A percentile compares a stretch with the other conserved stretches of the same genome.
Conservation (phyloP, 2,113 vertebrate species). For the Cynopterus brachyotis region DNA sequence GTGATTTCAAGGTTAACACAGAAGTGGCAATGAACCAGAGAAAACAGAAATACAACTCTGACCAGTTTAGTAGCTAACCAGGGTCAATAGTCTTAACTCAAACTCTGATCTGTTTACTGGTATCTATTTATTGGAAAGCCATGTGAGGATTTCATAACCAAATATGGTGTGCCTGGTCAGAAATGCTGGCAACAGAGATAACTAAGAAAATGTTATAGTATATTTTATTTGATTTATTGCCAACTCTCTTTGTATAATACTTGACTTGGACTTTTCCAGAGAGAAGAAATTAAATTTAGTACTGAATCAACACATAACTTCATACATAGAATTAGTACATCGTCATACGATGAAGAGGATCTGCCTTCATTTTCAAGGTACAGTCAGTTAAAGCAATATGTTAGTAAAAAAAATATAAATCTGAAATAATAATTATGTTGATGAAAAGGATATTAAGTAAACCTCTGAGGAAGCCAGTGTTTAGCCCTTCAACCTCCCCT, state of each 20-base stretch:
- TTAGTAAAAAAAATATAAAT: constrained; percentile 28
- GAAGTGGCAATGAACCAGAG: background rate
- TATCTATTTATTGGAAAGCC: background rate
- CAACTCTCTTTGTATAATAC: background rate
- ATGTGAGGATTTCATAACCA: background rate
- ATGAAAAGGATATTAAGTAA: background rate
- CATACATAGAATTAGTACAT: background rate
- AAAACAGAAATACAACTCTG: background rate
- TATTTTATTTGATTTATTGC: constrained; percentile 6
- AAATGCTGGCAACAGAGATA: background rate
- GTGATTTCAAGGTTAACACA: background rate
- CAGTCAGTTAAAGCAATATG: background rate
- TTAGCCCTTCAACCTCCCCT: background rate
- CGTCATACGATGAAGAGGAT: constrained; percentile 1
- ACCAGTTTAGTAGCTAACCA: background rate
- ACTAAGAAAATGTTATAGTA: background rate
- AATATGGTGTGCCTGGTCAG: background rate
- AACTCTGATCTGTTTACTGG: background rate
- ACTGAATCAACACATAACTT: background rate
- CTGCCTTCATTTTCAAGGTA: constrained; percentile 42
- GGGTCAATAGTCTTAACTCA: background rate
- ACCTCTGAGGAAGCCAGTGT: background rate
- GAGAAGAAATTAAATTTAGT: background rate
- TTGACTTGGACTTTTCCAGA: constrained; percentile 31
- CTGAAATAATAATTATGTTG: background rate